Conservation (phyloP, 2,888 invertebrate genomes). For the Drosophila histrio region DNA sequence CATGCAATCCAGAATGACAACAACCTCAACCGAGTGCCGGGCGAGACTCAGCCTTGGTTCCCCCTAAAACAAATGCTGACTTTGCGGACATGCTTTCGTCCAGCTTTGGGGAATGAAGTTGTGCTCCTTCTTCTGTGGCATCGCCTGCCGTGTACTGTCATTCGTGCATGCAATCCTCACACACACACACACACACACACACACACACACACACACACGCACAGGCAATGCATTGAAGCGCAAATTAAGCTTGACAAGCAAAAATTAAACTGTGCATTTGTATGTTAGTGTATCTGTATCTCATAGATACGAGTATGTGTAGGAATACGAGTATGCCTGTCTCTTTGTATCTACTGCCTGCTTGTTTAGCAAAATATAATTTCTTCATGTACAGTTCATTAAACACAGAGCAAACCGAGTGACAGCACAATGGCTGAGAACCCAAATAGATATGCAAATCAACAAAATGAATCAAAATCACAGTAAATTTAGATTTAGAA, state of each 20-base stretch:
- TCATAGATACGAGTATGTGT: slow-evolving; percentile 17
- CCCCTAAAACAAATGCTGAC: slow-evolving; percentile 50
- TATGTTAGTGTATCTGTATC: slow-evolving; percentile 24
- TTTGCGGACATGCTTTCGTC: slow-evolving; percentile 28
- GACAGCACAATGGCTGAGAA: slow-evolving; percentile 32
- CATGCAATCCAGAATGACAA: slow-evolving; percentile 49
- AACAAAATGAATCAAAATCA: neutral
- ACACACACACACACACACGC: slow-evolving; percentile 11
- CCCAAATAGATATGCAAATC: slow-evolving; percentile 49
- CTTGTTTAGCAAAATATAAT: slow-evolving; percentile 72
- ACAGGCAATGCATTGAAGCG: slow-evolving; percentile 71
- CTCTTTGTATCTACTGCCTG: slow-evolving; percentile 14
- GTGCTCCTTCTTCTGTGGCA: slow-evolving; percentile 34
- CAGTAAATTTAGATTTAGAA: neutral
- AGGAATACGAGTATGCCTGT: slow-evolving; percentile 8
- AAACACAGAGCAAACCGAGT: slow-evolving; percentile 60
- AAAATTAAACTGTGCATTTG: slow-evolving; percentile 72
- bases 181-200: slow-evolving; percentile 29
- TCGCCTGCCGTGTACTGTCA: slow-evolving; percentile 52
- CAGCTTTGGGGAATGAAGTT: slow-evolving; percentile 39
- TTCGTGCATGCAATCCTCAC: slow-evolving; percentile 62
- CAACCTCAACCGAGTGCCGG: slow-evolving; percentile 17
- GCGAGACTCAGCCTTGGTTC: slow-evolving; percentile 4
- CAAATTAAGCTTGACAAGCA: slow-evolving; percentile 80
- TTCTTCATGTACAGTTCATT: slow-evolving; percentile 74